Evolutionary conservation across 2,797 vertebrate genomes (phyloP).

Genomic region (Notolabrus celidotus): DNA sequence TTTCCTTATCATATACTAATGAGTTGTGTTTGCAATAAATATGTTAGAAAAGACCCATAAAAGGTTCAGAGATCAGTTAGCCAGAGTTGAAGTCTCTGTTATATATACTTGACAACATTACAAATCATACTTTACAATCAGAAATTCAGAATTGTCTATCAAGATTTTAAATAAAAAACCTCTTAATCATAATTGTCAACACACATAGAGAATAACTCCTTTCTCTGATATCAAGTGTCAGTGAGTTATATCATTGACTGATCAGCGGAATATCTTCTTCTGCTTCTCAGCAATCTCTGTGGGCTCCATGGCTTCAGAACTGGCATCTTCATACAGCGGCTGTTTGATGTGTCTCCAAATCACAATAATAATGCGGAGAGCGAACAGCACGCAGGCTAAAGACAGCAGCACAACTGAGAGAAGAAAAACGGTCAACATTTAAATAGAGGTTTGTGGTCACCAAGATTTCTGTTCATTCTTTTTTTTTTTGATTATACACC

Average conservation of each 20-base stretch:
- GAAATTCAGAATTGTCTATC: background rate
- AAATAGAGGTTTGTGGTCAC: background rate
- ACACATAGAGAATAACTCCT: background rate
- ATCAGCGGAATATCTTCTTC: constrained; percentile 72
- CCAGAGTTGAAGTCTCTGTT: background rate
- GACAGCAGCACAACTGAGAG: constrained; percentile 73
- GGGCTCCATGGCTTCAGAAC: constrained; percentile 53
- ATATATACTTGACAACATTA: background rate
- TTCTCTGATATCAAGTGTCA: background rate
- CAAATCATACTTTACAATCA: background rate
- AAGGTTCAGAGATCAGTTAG: constrained; percentile 42
- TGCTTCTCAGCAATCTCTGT: constrained; percentile 67
- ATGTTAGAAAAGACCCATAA: constrained; percentile 28
- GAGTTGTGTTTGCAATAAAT: background rate
- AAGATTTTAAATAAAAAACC: background rate
- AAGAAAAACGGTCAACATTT: background rate
- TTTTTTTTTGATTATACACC: no score
- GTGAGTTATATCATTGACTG: background rate
- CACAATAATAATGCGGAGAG: constrained; percentile 70
- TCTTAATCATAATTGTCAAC: background rate
- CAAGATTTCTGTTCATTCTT: background rate
- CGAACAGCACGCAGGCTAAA: constrained; percentile 67
- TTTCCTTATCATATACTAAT: constrained; percentile 24
- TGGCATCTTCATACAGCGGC: constrained; percentile 68
- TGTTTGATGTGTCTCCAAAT: constrained; percentile 79